These are phyloP conservation scores for Rutpela maculata DNA, from an alignment of 2,888 invertebrate genomes.

Conservation along the genomic window DNA sequence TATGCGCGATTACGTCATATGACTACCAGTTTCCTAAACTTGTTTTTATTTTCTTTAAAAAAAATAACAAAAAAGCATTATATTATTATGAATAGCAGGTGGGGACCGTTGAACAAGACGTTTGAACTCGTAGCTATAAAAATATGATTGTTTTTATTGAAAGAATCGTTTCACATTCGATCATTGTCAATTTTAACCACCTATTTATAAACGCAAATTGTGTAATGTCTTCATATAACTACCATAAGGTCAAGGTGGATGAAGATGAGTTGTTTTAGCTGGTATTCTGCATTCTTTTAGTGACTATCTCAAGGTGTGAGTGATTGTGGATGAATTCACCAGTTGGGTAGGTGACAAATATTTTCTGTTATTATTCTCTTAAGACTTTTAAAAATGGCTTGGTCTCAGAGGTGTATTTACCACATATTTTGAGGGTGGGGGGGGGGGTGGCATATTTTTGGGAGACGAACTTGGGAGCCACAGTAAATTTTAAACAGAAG, in stretches of 20 bases:
- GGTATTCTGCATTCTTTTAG: constrained; percentile 3
- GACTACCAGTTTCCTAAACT: constrained; percentile 28
- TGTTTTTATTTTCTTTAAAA: neutral
- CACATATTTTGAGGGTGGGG: too few species aligned
- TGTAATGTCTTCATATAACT: neutral
- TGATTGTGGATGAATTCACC: neutral
- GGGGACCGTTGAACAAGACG: neutral
- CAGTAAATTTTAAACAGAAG: too few species aligned
- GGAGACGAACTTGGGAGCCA: too few species aligned
- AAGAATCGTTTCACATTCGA: neutral
- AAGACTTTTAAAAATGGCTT: too few species aligned
- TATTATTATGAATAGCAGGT: neutral
- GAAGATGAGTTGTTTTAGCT: constrained; percentile 15
- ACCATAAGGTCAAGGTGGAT: constrained; percentile 30
- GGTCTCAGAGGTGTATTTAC: too few species aligned
- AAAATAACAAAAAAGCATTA: neutral
- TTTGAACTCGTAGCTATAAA: neutral
- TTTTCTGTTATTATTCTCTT: neutral
- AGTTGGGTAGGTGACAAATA: constrained; percentile 1
- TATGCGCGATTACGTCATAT: constrained; percentile 11
- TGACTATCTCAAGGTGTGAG: neutral
- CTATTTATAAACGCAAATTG: neutral
- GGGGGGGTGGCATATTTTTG: too few species aligned
- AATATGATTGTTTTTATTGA: neutral
- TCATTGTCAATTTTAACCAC: constrained; percentile 30